Evolutionary conservation across 2,113 vertebrate species (phyloP), one percentile per base, ranked within the genome.

Genomic region (Pseudopipra pipra): DNA sequence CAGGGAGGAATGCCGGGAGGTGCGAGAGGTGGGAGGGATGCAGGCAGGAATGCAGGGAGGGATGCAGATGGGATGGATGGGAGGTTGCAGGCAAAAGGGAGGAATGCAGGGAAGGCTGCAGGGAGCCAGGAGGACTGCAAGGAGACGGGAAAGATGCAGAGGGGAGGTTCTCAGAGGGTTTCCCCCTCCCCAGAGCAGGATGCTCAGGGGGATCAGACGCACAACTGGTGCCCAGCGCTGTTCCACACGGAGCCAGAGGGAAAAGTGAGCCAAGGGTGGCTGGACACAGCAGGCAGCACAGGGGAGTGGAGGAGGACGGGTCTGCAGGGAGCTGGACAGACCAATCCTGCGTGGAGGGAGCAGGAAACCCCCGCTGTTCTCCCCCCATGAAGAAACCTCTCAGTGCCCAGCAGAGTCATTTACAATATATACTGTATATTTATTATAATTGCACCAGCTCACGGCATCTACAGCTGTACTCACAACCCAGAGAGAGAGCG

Each of bases 381-480:
- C 25, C 39, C 24, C 4, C 23, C 9, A 0, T 15, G 18, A 90
- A 97, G 46, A 88, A 94, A 87, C 33, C 1, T 19, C 88, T 85
- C 58, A 0, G 11, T 55, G 85, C 46, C 61, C 72, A 2, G 43
- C 90, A 39, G 74, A 68, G 83, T 79, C 47, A 92, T 93, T 96
- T 97, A 96, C 96, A 96, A 96, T 95, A 95, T 94, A 96, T 97
- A 96, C 93, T 91, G 96, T 95, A 68, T 96, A 93, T 95, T 97
- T 97, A 97, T 97, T 97, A 84, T 94, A 87, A 90, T 94, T 66
- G 90, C 92, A 96, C 93, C 97, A 97, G 95, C 91, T 97, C 94
- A 95, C 93, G 73, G 96, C 87, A 88, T 96, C 96, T 97, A 97
- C 96, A 97, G 89, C 92, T 95, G 94, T 82, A 95, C 92, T 96